Evolutionary conservation across 2,888 invertebrate species (phyloP), one percentile per base, ranked within the genome.

Genomic region (Ormyrus pomaceus): DNA sequence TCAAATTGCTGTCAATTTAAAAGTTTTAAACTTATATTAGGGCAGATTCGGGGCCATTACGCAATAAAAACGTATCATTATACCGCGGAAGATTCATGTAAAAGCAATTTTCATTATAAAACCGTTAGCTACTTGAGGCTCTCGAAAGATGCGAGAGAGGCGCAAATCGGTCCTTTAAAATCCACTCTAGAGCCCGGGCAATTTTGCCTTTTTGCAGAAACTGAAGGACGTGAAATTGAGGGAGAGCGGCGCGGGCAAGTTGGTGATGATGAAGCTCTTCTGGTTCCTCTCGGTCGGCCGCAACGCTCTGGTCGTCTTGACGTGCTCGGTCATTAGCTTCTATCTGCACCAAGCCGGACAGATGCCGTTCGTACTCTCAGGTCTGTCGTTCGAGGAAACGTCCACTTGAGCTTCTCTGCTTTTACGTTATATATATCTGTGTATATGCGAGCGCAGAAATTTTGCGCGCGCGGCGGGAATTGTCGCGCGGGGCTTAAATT

Each of bases 271-370:
- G 85, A 94, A 93, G 88, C 83, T 91, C 5, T 89, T 95, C 11
- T 96, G 96, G 95, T 93, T 96, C 82, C 84, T 95, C 45, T 95
- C 95, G 10, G 95, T 96, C 84, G 93, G 95, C 2, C 93, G 96
- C 83, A 97, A 97, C 91, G 96, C 96, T 13, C 88, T 97, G 13
- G 93, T 95, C 53, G 96, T 97, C 50, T 88, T 95, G 59, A 89
- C 93, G 11, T 93, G 95, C 9, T 92, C 95, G 0, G 82, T 92
- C 2, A 87, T 94, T 83, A 94, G 95, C 0, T 95, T 89, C 8
- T 86, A 88, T 59, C 72, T 87, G 61, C 83, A 87, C 61, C 74
- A 79, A 5, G 58, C 53, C 11, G 92, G 93, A 82, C 90, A 92
- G 0, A 92, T 93, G 13, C 94, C 95, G 2, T 95, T 96, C 88